phyloP scores from a whole-genome alignment of 2,888 invertebrate species.

The Boloria selene region DNA sequence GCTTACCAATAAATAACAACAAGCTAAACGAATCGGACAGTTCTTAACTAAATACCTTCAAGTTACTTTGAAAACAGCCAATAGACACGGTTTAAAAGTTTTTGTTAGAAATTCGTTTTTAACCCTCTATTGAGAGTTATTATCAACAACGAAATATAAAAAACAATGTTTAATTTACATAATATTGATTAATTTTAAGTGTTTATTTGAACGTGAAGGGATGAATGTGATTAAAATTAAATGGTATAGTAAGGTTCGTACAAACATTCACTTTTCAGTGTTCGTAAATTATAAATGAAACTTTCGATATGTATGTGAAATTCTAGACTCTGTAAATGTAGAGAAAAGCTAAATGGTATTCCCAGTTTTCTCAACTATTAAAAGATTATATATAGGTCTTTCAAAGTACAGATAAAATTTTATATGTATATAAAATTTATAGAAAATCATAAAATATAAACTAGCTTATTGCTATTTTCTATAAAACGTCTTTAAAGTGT shows the following conservation, averaged over 20 bases:
- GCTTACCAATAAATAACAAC: slow-evolving; percentile 30
- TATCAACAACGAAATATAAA: neutral
- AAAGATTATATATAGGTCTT: neutral
- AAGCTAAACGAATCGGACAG: slow-evolving; percentile 34
- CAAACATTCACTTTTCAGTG: too few relatives aligned
- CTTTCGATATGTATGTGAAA: too few relatives aligned
- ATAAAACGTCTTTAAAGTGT: slow-evolving; percentile 44
- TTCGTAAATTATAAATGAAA: too few relatives aligned
- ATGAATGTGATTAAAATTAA: too few relatives aligned
- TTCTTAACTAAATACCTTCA: slow-evolving; percentile 34
- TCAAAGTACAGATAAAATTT: neutral
- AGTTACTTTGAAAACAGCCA: slow-evolving; percentile 30
- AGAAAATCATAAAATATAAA: neutral
- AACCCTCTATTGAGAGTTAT: slow-evolving; percentile 1
- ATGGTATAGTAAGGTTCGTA: too few relatives aligned
- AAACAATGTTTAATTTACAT: too few relatives aligned
- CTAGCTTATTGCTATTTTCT: neutral
- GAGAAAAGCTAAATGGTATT: too few relatives aligned
- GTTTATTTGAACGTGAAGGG: too few relatives aligned
- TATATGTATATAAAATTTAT: slow-evolving; percentile 21
- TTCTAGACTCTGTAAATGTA: too few relatives aligned
- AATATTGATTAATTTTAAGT: too few relatives aligned
- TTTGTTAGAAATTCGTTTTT: slow-evolving; percentile 1
- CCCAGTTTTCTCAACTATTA: too few relatives aligned
- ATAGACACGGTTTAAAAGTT: slow-evolving; percentile 26